phyloP scores from a whole-genome alignment of 1,140 invertebrate genomes.

The Eupeodes corollae region DNA sequence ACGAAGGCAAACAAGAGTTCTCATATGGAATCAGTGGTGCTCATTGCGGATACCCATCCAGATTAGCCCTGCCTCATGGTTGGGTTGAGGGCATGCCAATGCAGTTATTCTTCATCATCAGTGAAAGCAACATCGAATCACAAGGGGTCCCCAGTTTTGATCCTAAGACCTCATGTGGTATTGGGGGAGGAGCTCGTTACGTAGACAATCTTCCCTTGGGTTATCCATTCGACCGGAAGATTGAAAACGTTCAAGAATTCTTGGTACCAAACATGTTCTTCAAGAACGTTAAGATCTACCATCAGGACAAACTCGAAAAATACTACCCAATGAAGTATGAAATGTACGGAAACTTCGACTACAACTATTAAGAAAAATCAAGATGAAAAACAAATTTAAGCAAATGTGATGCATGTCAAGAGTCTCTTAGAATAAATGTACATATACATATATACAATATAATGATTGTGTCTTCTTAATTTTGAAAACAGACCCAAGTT shows the following conservation, averaged over 20 bases:
- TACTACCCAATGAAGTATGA: constrained; percentile 25
- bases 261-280: constrained; percentile 34
- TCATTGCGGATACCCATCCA: constrained; percentile 46
- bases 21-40: constrained; percentile 41
- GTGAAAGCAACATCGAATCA: constrained; percentile 28
- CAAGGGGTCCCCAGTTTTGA: constrained; percentile 23
- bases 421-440: no score
- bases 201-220: constrained; percentile 29
- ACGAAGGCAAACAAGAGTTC: constrained; percentile 39
- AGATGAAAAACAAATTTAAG: background rate
- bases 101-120: constrained; percentile 47
- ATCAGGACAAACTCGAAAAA: constrained; percentile 38
- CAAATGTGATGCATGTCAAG: background rate
- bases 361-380: constrained; percentile 9
- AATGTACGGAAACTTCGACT: constrained; percentile 24
- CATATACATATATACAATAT: no score
- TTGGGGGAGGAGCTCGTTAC: constrained; percentile 25
- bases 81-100: constrained; percentile 47
- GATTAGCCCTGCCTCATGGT: constrained; percentile 47
- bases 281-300: constrained; percentile 35
- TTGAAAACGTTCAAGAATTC: constrained; percentile 31
- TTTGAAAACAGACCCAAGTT: no score
- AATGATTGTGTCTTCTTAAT: no score
- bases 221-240: constrained; percentile 38
- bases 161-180: constrained; percentile 19